Base-by-base conservation (phyloP, 1,140 invertebrate genomes). In the Ephestia elutella region DNA sequence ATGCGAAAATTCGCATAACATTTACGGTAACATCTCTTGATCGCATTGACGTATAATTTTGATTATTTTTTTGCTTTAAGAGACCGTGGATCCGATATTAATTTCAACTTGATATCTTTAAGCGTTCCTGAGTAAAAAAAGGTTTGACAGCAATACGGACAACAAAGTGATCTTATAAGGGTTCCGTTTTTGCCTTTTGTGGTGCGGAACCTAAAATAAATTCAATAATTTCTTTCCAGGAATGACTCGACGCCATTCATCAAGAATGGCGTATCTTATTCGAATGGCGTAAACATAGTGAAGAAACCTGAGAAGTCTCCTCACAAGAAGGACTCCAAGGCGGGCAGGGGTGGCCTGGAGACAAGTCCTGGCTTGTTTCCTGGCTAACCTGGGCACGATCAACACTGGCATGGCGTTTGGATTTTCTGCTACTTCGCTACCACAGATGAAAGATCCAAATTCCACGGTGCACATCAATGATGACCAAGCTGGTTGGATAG, bases 321-420 rank as follows among this genome's bases (percentile, higher is more conserved):
- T 5, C 75, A 1, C 0, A 15, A 17, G 3, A 44, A 44, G 38
- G 10, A 44, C 7, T 44, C 38, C 15, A 90, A 89, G 54, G 73
- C 75, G 53, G 76, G 78, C 0, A 78, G 91, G 91, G 4, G 92
- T 91, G 65, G 86, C 90, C 0, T 70, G 90, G 7, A 83, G 83
- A 49, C 91, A 94, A 86, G 90, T 93, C 3, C 18, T 92, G 56
- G 92, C 92, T 1, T 90, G 92, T 0, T 74, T 94, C 20, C 83
- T 92, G 0, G 92, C 91, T 0, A 93, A 94, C 67, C 78, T 93
- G 13, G 92, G 92, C 0, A 93, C 92, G n/a, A 90, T 94, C 48
- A 93, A 93, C 69, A 93, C 93, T 1, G 93, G 93, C 19, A 91
- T 94, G 90, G 90, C 90, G 0, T 93, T 94, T 73, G 93, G 93